Evolutionary conservation across 1,140 invertebrate genomes (phyloP).

Genomic region (Rhyacophila brunnea): DNA sequence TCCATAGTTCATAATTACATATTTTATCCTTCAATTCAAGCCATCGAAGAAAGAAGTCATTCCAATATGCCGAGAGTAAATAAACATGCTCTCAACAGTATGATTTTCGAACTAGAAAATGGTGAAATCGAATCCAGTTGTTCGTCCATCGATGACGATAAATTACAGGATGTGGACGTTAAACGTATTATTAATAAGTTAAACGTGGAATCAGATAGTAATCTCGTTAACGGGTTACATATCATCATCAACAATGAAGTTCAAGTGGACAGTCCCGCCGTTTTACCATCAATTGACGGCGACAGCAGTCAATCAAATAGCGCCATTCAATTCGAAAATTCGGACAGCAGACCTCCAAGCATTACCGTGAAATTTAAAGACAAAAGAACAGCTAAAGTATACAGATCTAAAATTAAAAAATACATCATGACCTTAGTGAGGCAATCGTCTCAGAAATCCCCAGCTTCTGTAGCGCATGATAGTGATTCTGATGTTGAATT

Average conservation of each 20-base stretch:
- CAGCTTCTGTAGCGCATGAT: conserved; percentile 35
- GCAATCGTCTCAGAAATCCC: not conserved
- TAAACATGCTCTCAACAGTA: conserved; percentile 46
- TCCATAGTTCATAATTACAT: no score
- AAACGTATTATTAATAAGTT: no score
- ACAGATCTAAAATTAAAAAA: conserved; percentile 43
- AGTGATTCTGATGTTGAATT: conserved; percentile 46
- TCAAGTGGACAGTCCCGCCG: conserved; percentile 19
- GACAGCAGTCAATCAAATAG: conserved; percentile 14
- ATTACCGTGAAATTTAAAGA: conserved; percentile 45
- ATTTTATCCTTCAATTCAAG: no score
- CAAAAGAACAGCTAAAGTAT: conserved; percentile 40
- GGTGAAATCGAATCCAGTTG: conserved; percentile 48
- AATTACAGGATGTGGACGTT: no score
- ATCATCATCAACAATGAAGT: conserved; percentile 10
- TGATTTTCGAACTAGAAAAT: conserved; percentile 52
- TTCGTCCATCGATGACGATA: conserved; percentile 21
- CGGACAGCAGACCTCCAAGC: conserved; percentile 44
- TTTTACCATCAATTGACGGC: conserved; percentile 14
- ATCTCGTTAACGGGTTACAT: no score
- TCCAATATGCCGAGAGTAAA: conserved; percentile 43
- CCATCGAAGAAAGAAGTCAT: no score
- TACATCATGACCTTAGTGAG: conserved; percentile 44
- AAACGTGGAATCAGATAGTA: no score
- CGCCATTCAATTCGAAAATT: conserved; percentile 36